phyloP scores from a whole-genome alignment of 1,140 invertebrate genomes.

The Heliconius nattereri region DNA sequence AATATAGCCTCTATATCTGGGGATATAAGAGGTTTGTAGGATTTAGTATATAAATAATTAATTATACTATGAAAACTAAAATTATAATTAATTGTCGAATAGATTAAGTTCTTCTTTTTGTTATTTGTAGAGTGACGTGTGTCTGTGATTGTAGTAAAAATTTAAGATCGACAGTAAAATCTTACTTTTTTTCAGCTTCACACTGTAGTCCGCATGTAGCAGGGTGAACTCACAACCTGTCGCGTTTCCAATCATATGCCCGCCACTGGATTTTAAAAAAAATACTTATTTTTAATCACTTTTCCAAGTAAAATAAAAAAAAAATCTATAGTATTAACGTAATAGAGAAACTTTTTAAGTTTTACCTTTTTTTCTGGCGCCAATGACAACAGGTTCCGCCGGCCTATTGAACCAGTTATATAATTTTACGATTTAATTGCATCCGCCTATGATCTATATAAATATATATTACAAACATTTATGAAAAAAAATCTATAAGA shows the following conservation, averaged over 20 bases:
- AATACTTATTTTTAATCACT: no score
- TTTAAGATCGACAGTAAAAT: no score
- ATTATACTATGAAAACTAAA: neutral
- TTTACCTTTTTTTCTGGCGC: slow-evolving; percentile 12
- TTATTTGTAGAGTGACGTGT: neutral
- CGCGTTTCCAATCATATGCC: no score
- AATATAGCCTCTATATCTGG: slow-evolving; percentile 12
- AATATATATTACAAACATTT: neutral
- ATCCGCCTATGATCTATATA: slow-evolving; percentile 1
- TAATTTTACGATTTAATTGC: neutral
- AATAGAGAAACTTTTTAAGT: neutral
- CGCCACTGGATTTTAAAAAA: no score
- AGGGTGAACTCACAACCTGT: no score
- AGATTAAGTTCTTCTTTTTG: neutral
- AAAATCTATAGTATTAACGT: no score
- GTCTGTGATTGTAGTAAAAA: neutral
- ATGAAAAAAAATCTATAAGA: neutral
- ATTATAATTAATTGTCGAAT: slow-evolving; percentile 1
- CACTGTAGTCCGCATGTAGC: no score
- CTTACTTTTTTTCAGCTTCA: no score
- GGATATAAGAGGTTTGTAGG: neutral
- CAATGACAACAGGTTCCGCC: slow-evolving; percentile 17
- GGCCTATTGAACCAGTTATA: slow-evolving; percentile 30
- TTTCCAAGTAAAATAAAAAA: no score
- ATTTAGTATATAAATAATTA: neutral